These are phyloP conservation scores for Caenorhabditis macrosperma DNA, from an alignment of 2,888 invertebrate species.

Conservation along the genomic window DNA sequence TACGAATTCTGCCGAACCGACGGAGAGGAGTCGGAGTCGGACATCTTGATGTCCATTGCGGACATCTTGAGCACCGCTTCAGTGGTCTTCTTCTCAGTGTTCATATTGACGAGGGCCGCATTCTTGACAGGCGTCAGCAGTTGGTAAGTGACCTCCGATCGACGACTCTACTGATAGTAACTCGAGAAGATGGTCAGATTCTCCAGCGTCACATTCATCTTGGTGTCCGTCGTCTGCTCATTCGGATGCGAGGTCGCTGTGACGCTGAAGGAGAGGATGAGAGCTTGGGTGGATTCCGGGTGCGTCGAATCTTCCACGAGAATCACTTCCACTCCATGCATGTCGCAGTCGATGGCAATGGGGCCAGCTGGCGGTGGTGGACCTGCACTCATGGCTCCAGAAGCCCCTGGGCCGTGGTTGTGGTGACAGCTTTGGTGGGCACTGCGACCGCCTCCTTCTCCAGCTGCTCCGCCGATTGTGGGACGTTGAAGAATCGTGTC, in stretches of 20 bases:
- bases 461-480: slow-evolving; percentile 72
- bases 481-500: slow-evolving; percentile 86
- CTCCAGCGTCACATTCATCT: slow-evolving; percentile 74
- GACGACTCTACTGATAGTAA: slow-evolving; percentile 68
- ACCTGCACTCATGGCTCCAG: slow-evolving; percentile 13
- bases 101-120: slow-evolving; percentile 87
- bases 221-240: slow-evolving; percentile 67
- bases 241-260: slow-evolving; percentile 69
- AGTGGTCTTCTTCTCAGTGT: slow-evolving; percentile 68
- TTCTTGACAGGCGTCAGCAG: slow-evolving; percentile 88
- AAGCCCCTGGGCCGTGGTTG: no score
- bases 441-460: slow-evolving; percentile 59
- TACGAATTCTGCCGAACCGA: slow-evolving; percentile 82
- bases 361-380: slow-evolving; percentile 62
- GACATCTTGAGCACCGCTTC: slow-evolving; percentile 64
- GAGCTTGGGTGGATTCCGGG: slow-evolving; percentile 85
- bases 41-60: slow-evolving; percentile 80
- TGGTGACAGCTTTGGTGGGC: slow-evolving; percentile 15
- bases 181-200: slow-evolving; percentile 76
- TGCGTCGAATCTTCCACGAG: slow-evolving; percentile 88
- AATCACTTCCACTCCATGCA: slow-evolving; percentile 85
- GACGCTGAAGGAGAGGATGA: slow-evolving; percentile 88
- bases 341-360: slow-evolving; percentile 73
- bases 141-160: slow-evolving; percentile 70
- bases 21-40: slow-evolving; percentile 90